Conservation (phyloP, 2,888 invertebrate species). For the Acholoe squamosa region DNA sequence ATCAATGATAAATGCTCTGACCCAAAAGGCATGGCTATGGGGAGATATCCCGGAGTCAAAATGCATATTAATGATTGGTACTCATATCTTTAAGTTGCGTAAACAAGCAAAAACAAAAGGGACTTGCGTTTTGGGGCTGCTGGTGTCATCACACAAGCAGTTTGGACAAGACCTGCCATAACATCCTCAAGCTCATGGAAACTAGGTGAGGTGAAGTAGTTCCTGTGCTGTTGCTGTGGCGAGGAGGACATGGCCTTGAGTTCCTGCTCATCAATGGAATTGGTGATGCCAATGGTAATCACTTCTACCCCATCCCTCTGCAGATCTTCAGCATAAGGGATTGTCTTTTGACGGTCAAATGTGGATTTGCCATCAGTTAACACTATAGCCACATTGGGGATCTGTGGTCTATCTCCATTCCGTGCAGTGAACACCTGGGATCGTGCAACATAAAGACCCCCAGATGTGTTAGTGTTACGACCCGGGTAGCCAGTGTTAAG, state of each 20-base stretch:
- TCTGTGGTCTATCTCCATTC: slow-evolving; percentile 50
- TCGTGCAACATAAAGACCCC: not conserved
- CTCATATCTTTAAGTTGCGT: too few relatives aligned
- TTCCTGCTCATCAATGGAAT: slow-evolving; percentile 56
- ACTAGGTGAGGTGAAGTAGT: slow-evolving; percentile 70
- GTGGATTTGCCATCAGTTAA: slow-evolving; percentile 64
- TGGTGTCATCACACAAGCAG: slow-evolving; percentile 15
- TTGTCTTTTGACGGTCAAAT: slow-evolving; percentile 53
- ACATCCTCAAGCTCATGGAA: slow-evolving; percentile 61
- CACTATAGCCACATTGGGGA: slow-evolving; percentile 47
- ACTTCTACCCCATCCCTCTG: slow-evolving; percentile 57
- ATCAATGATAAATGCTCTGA: too few relatives aligned
- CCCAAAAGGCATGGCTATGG: too few relatives aligned
- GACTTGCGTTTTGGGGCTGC: not conserved
- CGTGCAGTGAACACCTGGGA: not conserved
- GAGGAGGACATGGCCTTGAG: slow-evolving; percentile 59
- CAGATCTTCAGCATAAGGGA: slow-evolving; percentile 57
- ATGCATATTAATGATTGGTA: too few relatives aligned
- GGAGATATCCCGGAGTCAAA: too few relatives aligned
- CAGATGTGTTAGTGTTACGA: slow-evolving; percentile 42
- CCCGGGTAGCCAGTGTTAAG: slow-evolving; percentile 17
- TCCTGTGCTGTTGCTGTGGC: slow-evolving; percentile 66
- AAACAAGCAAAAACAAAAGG: not conserved
- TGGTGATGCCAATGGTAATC: slow-evolving; percentile 57
- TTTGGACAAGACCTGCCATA: not conserved